phyloP scores from a whole-genome alignment of 2,888 invertebrate genomes.

The Nasonia oneida region DNA sequence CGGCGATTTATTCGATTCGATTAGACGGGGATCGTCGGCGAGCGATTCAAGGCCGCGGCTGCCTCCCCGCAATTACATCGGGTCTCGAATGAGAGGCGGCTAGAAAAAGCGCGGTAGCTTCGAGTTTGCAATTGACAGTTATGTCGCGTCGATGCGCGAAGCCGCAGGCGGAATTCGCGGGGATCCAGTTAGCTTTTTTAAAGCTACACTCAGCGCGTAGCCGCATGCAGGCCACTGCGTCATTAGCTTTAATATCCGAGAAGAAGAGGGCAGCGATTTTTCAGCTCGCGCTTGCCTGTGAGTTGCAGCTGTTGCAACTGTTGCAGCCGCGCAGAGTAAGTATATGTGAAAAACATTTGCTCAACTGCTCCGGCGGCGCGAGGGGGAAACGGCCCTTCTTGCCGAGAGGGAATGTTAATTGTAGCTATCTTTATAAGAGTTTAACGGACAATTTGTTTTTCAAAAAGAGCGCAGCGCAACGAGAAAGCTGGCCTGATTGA shows the following conservation, averaged over 20 bases:
- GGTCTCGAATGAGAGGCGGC: not conserved
- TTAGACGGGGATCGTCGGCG: not conserved
- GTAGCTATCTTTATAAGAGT: not conserved
- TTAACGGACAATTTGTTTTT: not conserved
- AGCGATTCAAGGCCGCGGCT: not conserved
- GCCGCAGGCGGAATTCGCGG: not conserved
- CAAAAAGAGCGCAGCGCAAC: not conserved
- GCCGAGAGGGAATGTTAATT: conserved; percentile 45
- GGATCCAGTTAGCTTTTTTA: conserved; percentile 1
- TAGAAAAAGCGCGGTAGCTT: not conserved
- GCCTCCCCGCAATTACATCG: too few species aligned
- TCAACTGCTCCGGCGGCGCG: not conserved
- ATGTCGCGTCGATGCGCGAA: not conserved
- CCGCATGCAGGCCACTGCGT: not conserved
- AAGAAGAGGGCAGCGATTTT: not conserved
- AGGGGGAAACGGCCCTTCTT: not conserved
- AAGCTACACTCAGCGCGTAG: not conserved
- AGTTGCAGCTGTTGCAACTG: too few species aligned
- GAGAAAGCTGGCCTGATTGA: conserved; percentile 41
- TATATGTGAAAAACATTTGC: conserved; percentile 16
- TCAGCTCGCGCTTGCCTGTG: too few species aligned
- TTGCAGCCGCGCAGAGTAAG: too few species aligned
- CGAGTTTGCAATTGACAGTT: not conserved
- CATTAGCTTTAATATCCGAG: conserved; percentile 51
- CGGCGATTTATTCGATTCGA: not conserved